A percentile compares a stretch with the other conserved stretches of the same genome.
Conservation (phyloP, 2,888 invertebrate species). For the Dolomedes plantarius region DNA sequence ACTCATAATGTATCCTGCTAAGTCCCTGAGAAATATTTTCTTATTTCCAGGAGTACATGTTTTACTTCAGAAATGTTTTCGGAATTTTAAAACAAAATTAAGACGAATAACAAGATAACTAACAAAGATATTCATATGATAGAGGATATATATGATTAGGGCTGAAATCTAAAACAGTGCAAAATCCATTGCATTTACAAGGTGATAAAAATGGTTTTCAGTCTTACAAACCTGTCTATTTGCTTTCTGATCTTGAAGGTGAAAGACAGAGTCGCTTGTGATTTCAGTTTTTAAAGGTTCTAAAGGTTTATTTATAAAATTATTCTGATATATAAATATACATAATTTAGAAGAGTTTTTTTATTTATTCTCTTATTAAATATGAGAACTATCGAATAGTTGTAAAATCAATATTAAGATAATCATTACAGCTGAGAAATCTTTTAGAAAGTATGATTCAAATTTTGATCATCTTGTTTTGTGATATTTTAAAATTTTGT, state of each 20-base stretch:
- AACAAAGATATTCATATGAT: conserved; percentile 84
- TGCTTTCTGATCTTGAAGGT: conserved; percentile 2
- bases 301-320: too few species aligned
- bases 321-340: too few species aligned
- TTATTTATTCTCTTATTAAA: too few species aligned
- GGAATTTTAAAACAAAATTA: conserved; percentile 64
- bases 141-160: conserved; percentile 81
- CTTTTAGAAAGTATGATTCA: too few species aligned
- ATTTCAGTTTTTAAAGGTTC: too few species aligned
- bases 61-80: conserved; percentile 78
- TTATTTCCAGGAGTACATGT: conserved; percentile 85
- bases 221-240: conserved; percentile 46
- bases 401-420: too few species aligned
- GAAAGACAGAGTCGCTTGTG: conserved; percentile 24
- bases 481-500: too few species aligned
- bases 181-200: conserved; percentile 24
- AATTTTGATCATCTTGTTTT: too few species aligned
- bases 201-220: not conserved
- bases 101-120: conserved; percentile 64
- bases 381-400: too few species aligned
- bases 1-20: conserved; percentile 79
- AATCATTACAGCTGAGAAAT: too few species aligned
- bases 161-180: conserved; percentile 1
- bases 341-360: too few species aligned
- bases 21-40: conserved; percentile 82